A percentile compares a stretch with the other conserved stretches of the same genome.
phyloP scores from a whole-genome alignment of 2,888 invertebrate species.

The Diarsia brunnea region DNA sequence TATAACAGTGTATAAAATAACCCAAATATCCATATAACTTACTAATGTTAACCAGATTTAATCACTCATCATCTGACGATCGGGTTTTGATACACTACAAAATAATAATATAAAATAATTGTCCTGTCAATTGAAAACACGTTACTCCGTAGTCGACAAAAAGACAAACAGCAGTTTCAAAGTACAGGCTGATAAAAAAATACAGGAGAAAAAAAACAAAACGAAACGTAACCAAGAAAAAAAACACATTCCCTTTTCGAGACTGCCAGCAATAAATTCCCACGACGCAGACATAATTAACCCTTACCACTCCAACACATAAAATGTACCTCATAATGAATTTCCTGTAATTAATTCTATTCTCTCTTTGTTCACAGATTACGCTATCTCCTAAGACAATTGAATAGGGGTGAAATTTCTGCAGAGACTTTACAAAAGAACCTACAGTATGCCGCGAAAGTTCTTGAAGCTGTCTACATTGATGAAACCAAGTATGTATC shows the following conservation, averaged over 20 bases:
- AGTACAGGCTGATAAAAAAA: background rate
- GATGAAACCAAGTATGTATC: constrained; percentile 97
- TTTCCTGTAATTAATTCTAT: constrained; percentile 44
- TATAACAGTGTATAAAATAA: too few species aligned
- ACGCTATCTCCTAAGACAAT: constrained; percentile 96
- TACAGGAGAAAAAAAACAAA: background rate
- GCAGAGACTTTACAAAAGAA: constrained; percentile 97
- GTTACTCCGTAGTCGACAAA: background rate
- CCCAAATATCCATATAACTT: too few species aligned
- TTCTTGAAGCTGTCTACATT: constrained; percentile 97
- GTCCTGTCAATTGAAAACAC: background rate
- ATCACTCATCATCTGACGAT: too few species aligned
- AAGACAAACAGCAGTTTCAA: background rate
- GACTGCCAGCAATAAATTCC: constrained; percentile 23
- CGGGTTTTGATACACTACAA: too few species aligned
- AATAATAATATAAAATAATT: background rate
- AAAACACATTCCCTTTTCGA: background rate
- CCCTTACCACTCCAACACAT: constrained; percentile 29
- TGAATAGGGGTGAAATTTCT: constrained; percentile 96
- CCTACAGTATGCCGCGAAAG: constrained; percentile 97
- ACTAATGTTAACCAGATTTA: too few species aligned
- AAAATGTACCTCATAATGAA: constrained; percentile 42
- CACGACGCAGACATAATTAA: constrained; percentile 40
- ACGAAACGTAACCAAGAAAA: background rate
- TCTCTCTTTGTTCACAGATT: constrained; percentile 92